A percentile compares a stretch with the other conserved stretches of the same genome.
Conservation (phyloP, 1,140 invertebrate species). For the Asbolus verrucosus region DNA sequence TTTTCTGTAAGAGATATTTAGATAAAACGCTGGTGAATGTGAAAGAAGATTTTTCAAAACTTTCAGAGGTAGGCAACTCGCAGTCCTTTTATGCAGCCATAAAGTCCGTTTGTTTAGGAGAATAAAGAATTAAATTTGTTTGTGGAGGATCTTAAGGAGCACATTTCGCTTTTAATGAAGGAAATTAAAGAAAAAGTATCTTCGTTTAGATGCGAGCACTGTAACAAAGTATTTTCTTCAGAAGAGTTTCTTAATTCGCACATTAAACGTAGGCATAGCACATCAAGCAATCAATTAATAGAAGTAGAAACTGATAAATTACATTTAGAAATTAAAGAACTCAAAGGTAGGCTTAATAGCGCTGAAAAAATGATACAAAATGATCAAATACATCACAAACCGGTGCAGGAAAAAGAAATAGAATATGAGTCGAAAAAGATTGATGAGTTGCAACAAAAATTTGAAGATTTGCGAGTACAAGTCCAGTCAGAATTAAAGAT, state of each 20-base stretch:
- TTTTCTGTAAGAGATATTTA: slow-evolving; percentile 77
- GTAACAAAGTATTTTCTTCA: slow-evolving; percentile 70
- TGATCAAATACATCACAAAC: slow-evolving; percentile 32
- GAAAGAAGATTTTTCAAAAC: slow-evolving; percentile 70
- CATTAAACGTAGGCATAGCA: slow-evolving; percentile 67
- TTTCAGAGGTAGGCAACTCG: slow-evolving; percentile 66
- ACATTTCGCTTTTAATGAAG: slow-evolving; percentile 43
- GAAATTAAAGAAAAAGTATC: slow-evolving; percentile 13
- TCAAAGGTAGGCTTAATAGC: slow-evolving; percentile 70
- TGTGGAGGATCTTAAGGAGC: slow-evolving; percentile 50
- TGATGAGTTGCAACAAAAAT: slow-evolving; percentile 58
- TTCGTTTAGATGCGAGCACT: slow-evolving; percentile 68
- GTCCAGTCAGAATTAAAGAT: slow-evolving; percentile 60
- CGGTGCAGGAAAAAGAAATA: slow-evolving; percentile 23
- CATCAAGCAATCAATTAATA: too few relatives aligned
- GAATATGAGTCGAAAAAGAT: slow-evolving; percentile 46
- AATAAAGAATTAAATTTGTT: slow-evolving; percentile 56
- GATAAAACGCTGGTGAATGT: slow-evolving; percentile 74
- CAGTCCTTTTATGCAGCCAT: slow-evolving; percentile 11
- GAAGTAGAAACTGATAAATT: slow-evolving; percentile 69
- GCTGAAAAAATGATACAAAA: slow-evolving; percentile 66
- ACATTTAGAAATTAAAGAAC: slow-evolving; percentile 70
- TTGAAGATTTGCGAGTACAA: slow-evolving; percentile 59
- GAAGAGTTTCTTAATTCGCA: slow-evolving; percentile 70
- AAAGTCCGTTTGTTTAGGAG: slow-evolving; percentile 52